Percentiles rank a stretch among this genome's conserved stretches.
phyloP scores from a whole-genome alignment of 2,888 invertebrate species.

The Vanessa cardui region DNA sequence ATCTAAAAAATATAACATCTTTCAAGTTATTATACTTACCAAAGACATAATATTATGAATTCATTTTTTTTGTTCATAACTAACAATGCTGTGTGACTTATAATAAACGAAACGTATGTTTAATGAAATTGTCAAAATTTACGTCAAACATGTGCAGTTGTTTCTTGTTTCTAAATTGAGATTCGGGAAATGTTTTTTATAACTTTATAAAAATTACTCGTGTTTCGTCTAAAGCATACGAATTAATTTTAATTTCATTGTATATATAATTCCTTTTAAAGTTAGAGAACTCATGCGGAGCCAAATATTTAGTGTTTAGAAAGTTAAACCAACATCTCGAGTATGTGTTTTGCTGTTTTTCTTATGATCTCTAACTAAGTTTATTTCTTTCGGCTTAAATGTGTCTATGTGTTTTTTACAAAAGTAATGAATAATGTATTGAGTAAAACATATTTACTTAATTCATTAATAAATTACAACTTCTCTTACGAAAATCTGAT shows the following conservation, averaged over 20 bases:
- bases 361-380: background rate
- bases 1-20: background rate
- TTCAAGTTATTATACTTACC: background rate
- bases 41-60: background rate
- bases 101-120: slow-evolving; percentile 9
- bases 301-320: slow-evolving; percentile 1
- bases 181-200: slow-evolving; percentile 12
- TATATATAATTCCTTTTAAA: background rate
- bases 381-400: background rate
- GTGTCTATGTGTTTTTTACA: background rate
- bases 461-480: background rate
- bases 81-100: background rate
- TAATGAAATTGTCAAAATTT: slow-evolving; percentile 17
- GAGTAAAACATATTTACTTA: background rate
- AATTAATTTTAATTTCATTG: background rate
- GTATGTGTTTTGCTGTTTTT: background rate
- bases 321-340: background rate
- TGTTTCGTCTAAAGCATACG: background rate
- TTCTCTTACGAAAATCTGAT: background rate
- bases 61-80: background rate
- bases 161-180: slow-evolving; percentile 14
- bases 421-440: background rate
- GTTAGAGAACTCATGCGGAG: background rate
- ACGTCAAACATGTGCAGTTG: slow-evolving; percentile 28
- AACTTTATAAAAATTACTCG: background rate